Evolutionary conservation across 2,113 vertebrate genomes (phyloP), one percentile per base, ranked within the genome.

Genomic region (Phrynosoma platyrhinos): DNA sequence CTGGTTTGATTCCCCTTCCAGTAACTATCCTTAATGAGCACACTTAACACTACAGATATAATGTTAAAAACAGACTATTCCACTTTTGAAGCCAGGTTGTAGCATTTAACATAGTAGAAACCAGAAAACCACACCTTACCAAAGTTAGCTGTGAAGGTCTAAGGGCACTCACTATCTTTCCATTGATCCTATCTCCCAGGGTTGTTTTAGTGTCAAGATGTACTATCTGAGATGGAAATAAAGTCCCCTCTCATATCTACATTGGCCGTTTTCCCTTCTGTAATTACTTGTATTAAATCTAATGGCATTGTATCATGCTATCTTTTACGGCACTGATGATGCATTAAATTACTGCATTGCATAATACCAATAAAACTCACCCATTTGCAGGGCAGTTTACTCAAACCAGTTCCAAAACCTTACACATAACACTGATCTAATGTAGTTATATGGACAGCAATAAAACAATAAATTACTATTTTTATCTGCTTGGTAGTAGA

Each of bases 401-500:
- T 62, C 83, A 84, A 62, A 84, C 9, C 47, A 25, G 3, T 53
- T 62, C 32, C 71, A 75, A 32, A 76, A 20, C 53, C 13, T 84
- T 55, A 52, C n/a, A 27, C 53, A 58, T 69, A 74, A 30, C 52
- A 74, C 23, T 18, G 27, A 53, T 74, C 82, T 84, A 27, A 84
- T 76, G 71, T 62, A 40, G n/a, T 71, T 75, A 76, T 75, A 16
- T 13, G 71, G 71, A 84, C 3, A 40, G 30, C 9, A 75, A 25
- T 74, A 71, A 25, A n/a, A 25, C 53, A 58, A n/a, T 84, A 84
- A 84, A 84, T 75, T 58, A 72, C n/a, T 72, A 23, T 55, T 74
- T 62, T 75, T 84, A 84, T 84, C 72, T 6, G 32, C 32, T 75
- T 84, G 18, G 23, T 74, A 75, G 75, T 40, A 18, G 72, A 58